Evolutionary conservation across 2,797 vertebrate species (phyloP), one percentile per base, ranked within the genome.

Genomic region (Merluccius polli): DNA sequence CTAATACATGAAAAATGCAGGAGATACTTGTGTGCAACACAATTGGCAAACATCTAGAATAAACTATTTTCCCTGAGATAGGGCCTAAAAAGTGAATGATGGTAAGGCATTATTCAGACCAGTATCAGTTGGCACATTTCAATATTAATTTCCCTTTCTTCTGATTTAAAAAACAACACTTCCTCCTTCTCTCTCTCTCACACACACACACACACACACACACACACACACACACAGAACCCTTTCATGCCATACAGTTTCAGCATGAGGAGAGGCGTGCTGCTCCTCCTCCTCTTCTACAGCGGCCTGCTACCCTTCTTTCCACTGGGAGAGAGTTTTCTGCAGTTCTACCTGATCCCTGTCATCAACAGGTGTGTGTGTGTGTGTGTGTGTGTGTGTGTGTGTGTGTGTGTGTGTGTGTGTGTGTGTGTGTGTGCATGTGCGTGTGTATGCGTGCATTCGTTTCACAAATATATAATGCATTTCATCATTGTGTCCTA

Each of bases 271-370:
- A 93, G 93, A n/a, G 97, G 92, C 0, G 75, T 89, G 0, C 93
- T 93, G 13, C 89, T 98, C 30, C 88, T 98, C 82, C 89, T 99
- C 78, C 71, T 97, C 90, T 70, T 94, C 93, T 93, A 99, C 86
- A 87, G 92, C 27, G 80, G 98, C 89, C 87, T 99, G 86, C 93
- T 99, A 93, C 71, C 97, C 90, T 80, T 94, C 33, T 82, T 93
- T 15, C 87, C 93, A 0, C 87, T 95, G 89, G 70, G 95, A 89
- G 83, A 99, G 89, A 89, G 96, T 92, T 87, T 98, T 90, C 84
- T 96, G 93, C 94, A 99, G 95, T 80, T 93, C 85, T 89, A 99
- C 95, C 87, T 96, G 91, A 83, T 95, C 7, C 77, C 92, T 85
- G 63, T 97, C 94, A 90, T 98, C 77, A 93, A 94, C 91, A 92